phyloP scores from a whole-genome alignment of 2,113 vertebrate species.

The Ifrita kowaldi region DNA sequence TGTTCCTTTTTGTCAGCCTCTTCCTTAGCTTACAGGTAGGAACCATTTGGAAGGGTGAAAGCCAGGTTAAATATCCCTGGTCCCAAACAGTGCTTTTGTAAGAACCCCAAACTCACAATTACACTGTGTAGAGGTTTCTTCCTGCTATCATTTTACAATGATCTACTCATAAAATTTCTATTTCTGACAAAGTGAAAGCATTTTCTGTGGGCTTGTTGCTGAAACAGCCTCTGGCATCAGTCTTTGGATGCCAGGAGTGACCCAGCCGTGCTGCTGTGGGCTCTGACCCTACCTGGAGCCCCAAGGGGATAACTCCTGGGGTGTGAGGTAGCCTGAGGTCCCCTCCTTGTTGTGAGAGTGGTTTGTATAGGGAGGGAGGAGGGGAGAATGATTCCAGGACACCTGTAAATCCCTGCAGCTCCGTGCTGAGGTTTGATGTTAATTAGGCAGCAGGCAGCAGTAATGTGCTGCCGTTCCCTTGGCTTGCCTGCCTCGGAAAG shows the following conservation, averaged over 20 bases:
- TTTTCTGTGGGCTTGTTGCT: slow-evolving; percentile 27
- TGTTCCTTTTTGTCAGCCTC: slow-evolving; percentile 16
- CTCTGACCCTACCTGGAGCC: background rate
- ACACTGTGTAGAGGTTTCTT: background rate
- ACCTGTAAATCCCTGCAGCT: slow-evolving; percentile 71
- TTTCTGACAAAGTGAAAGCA: slow-evolving; percentile 14
- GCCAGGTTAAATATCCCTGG: background rate
- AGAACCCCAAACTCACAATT: background rate
- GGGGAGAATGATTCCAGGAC: slow-evolving; percentile 45
- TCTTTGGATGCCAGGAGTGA: background rate
- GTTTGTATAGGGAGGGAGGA: background rate
- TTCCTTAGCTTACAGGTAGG: slow-evolving; percentile 14
- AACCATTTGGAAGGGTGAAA: background rate
- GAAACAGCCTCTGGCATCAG: slow-evolving; percentile 19
- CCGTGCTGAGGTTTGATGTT: slow-evolving; percentile 67
- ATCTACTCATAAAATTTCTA: background rate
- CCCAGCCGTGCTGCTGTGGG: slow-evolving; percentile 6
- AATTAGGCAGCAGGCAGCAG: slow-evolving; percentile 69
- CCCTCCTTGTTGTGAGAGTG: slow-evolving; percentile 41
- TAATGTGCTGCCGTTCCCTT: slow-evolving; percentile 57
- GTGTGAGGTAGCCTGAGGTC: slow-evolving; percentile 49
- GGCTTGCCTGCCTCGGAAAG: slow-evolving; percentile 59
- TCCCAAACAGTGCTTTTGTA: background rate
- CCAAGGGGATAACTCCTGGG: background rate
- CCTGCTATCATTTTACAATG: background rate